These are phyloP conservation scores for Agrypnia vestita DNA, from an alignment of 1,140 invertebrate genomes.

Conservation along the genomic window DNA sequence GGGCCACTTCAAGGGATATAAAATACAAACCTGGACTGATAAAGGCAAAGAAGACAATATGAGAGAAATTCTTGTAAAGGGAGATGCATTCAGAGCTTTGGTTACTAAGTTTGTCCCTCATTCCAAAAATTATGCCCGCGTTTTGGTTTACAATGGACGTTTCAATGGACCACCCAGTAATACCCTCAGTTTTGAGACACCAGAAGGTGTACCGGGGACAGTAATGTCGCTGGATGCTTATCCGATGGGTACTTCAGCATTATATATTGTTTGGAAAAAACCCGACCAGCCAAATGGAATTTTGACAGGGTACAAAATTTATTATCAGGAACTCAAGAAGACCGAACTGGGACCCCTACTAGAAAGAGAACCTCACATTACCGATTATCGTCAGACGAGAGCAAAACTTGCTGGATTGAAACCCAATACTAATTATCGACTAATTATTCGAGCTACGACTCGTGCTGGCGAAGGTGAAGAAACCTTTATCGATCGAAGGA, in stretches of 20 bases:
- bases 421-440: constrained; percentile 90
- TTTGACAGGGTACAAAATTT: constrained; percentile 93
- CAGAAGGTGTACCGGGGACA: constrained; percentile 94
- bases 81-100: constrained; percentile 80
- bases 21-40: constrained; percentile 96
- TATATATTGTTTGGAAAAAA: constrained; percentile 92
- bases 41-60: constrained; percentile 81
- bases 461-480: constrained; percentile 87
- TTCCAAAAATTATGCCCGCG: constrained; percentile 91
- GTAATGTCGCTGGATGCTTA: constrained; percentile 87
- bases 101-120: constrained; percentile 91
- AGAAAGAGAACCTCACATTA: constrained; percentile 84
- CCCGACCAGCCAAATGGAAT: constrained; percentile 95
- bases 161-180: constrained; percentile 94
- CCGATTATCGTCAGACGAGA: constrained; percentile 81
- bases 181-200: constrained; percentile 87
- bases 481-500: constrained; percentile 87
- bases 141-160: constrained; percentile 92
- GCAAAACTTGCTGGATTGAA: constrained; percentile 90
- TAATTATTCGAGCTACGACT: constrained; percentile 89
- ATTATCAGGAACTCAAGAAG: constrained; percentile 87
- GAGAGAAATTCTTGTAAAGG: constrained; percentile 86
- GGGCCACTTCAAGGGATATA: constrained; percentile 96
- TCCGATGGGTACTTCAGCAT: constrained; percentile 90
- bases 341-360: constrained; percentile 79